Conservation (phyloP, 2,113 vertebrate genomes). For the Chloroceryle aenea region DNA sequence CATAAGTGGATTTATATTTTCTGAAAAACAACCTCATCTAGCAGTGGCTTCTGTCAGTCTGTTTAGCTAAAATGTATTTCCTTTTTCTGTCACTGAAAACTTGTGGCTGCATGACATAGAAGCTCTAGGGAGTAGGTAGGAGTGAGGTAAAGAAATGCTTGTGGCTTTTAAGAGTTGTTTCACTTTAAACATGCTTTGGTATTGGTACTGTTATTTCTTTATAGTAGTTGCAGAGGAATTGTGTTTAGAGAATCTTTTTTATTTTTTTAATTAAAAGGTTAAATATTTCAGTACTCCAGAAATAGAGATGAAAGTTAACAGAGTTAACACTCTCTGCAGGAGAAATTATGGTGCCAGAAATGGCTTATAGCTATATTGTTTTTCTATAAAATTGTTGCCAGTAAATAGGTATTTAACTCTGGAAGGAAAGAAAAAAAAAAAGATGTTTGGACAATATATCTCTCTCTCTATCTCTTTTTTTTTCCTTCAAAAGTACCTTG, state of each 20-base stretch:
- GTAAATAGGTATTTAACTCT: not conserved
- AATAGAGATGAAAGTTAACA: not conserved
- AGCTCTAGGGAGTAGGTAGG: not conserved
- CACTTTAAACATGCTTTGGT: not conserved
- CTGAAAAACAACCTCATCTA: not conserved
- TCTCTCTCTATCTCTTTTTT: not conserved
- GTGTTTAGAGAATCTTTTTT: not conserved
- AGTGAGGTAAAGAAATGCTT: not conserved
- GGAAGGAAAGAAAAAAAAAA: not conserved
- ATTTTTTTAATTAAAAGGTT: not conserved
- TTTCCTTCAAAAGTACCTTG: not conserved
- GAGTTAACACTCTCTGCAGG: not conserved
- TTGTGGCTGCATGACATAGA: accelerated
- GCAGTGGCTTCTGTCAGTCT: not conserved
- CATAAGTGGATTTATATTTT: not conserved
- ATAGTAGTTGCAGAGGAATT: not conserved
- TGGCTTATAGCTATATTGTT: not conserved
- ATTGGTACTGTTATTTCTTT: not conserved
- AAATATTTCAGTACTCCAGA: not conserved
- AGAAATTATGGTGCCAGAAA: not conserved
- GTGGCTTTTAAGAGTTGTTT: not conserved
- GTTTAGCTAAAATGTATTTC: not conserved
- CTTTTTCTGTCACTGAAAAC: not conserved
- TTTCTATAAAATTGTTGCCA: not conserved
- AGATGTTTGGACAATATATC: not conserved